A percentile compares a stretch with the other conserved stretches of the same genome.
These are phyloP conservation scores for Thripadectes ignobilis DNA, from an alignment of 2,797 vertebrate genomes.

Conservation along the genomic window DNA sequence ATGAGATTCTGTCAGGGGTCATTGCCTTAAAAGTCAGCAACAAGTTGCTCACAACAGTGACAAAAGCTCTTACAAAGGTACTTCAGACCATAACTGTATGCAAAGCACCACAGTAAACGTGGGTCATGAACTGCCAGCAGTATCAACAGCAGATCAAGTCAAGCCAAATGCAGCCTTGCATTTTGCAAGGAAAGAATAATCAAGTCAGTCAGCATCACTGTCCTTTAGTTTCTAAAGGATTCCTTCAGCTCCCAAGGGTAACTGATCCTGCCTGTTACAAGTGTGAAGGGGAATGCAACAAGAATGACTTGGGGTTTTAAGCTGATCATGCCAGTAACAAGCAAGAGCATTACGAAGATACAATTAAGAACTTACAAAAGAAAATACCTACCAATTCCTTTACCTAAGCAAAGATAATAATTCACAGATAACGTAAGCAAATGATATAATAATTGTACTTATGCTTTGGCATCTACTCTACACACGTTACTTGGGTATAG, in stretches of 20 bases:
- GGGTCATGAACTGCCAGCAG: conserved; percentile 62
- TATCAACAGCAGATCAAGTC: conserved; percentile 62
- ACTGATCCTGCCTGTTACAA: not conserved
- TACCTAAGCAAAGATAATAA: not conserved
- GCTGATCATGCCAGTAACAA: not conserved
- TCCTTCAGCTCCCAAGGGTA: not conserved
- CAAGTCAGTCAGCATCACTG: conserved; percentile 4
- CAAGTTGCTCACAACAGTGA: conserved; percentile 56
- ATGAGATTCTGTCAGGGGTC: conserved; percentile 47
- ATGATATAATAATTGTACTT: not conserved
- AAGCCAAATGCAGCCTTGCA: conserved; percentile 56
- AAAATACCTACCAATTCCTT: not conserved
- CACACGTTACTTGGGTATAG: not conserved
- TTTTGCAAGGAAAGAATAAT: not conserved
- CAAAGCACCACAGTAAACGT: conserved; percentile 64
- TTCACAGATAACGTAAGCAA: not conserved
- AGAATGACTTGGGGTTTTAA: not conserved
- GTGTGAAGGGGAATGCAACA: not conserved
- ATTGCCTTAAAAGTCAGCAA: conserved; percentile 68
- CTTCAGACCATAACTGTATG: conserved; percentile 67
- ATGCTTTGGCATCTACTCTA: not conserved
- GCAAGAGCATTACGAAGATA: not conserved
- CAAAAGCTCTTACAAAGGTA: conserved; percentile 65
- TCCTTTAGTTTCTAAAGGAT: not conserved
- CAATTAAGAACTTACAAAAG: not conserved